Percentiles rank a stretch among this genome's conserved stretches.
phyloP scores from a whole-genome alignment of 2,113 vertebrate species.

The Nyctereutes procyonoides region DNA sequence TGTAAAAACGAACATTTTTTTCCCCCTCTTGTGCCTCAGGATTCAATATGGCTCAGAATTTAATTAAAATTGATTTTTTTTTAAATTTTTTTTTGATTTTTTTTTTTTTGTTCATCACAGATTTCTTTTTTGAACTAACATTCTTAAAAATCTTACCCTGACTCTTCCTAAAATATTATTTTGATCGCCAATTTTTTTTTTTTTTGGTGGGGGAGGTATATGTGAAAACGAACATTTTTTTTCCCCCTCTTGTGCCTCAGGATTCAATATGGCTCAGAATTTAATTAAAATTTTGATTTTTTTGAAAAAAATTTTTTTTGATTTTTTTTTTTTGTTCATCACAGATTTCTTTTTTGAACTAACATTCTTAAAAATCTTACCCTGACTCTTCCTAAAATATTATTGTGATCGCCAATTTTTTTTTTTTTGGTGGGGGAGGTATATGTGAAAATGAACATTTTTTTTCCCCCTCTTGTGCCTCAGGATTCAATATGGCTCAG shows the following conservation, averaged over 20 bases:
- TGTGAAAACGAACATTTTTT: neutral
- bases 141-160: neutral
- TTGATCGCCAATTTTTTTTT: neutral
- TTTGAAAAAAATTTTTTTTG: neutral
- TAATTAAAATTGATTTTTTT: no score
- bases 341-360: neutral
- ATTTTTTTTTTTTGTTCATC: neutral
- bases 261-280: neutral
- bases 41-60: neutral
- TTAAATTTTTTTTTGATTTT: no score
- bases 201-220: neutral
- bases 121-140: neutral
- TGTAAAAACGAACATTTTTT: neutral
- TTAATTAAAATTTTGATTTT: neutral
- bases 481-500: no score
- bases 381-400: neutral
- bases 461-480: no score
- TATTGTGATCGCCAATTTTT: neutral
- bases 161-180: neutral
- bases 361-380: neutral
- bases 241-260: neutral
- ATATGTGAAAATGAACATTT: no score
- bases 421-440: no score
- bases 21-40: neutral
- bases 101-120: neutral